These are phyloP conservation scores for Crenichthys baileyi DNA, from an alignment of 2,797 vertebrate genomes.

Conservation along the genomic window DNA sequence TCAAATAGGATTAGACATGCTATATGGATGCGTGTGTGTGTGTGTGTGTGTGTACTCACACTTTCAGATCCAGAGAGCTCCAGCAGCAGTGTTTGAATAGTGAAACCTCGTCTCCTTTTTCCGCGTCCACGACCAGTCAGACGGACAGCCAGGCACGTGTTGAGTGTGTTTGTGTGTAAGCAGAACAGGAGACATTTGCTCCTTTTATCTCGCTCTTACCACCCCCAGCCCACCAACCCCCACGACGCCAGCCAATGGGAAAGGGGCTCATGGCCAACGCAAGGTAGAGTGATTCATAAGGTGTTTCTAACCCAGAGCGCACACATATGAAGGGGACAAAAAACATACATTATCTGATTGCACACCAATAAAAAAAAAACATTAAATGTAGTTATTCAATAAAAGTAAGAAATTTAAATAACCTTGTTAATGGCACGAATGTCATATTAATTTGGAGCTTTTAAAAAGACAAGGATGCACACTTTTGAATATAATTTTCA, in stretches of 20 bases:
- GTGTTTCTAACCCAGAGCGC: constrained; percentile 49
- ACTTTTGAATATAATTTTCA: too few species aligned
- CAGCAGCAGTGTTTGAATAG: constrained; percentile 22
- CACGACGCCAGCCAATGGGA: constrained; percentile 76
- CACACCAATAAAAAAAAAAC: background rate
- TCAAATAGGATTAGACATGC: constrained; percentile 71
- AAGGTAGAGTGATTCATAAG: constrained; percentile 65
- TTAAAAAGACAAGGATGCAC: too few species aligned
- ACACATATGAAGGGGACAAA: background rate
- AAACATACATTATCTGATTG: background rate
- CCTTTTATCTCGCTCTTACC: constrained; percentile 74
- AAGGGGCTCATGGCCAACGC: constrained; percentile 35
- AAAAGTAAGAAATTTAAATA: background rate
- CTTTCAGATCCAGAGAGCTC: constrained; percentile 43
- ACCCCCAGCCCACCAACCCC: constrained; percentile 62
- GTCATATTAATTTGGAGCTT: background rate
- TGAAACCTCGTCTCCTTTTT: constrained; percentile 42
- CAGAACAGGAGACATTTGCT: constrained; percentile 64
- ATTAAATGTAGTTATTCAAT: background rate
- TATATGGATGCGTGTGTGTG: constrained; percentile 31
- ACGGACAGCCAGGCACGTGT: constrained; percentile 29
- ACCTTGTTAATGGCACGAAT: background rate
- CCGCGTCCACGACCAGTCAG: constrained; percentile 35
- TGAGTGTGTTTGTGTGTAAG: constrained; percentile 43
- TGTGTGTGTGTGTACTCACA: constrained; percentile 56